Base-by-base conservation (phyloP, 2,888 invertebrate genomes). In the Drosophila bunnanda region DNA sequence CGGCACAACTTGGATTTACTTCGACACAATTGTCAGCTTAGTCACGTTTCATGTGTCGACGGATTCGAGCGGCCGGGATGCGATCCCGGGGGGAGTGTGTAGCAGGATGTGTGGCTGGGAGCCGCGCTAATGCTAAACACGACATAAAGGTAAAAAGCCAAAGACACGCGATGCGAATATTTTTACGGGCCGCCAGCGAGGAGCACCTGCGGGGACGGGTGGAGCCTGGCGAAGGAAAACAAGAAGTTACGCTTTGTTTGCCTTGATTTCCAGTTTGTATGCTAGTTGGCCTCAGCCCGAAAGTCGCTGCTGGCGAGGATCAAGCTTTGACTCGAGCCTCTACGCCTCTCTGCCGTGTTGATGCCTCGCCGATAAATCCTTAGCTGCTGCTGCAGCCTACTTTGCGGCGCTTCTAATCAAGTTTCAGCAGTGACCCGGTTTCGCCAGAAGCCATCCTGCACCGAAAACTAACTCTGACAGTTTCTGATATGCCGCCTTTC, bases 11-110 rank as follows among this genome's bases (percentile, higher is more conserved):
- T 87, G 85, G 83, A 83, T 83, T 83, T 83, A 83, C 85, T 83
- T 84, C 88, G 82, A 85, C 86, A 88, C 80, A 88, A 86, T 86
- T 86, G 88, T 86, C 83, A 86, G 84, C 86, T 86, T 88, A 88
- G 85, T 88, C 85, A 86, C 88, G 88, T 88, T 83, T 73, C 75
- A 71, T 78, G 82, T 73, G 64, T 61, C 50, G 72, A 72, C 73
- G 73, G 53, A 62, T 72, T 54, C 70, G 34, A 39, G 38, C 64
- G 54, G 72, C 12, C 12, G 77, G 79, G 69, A 74, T 81, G 48
- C 50, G 32, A 55, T 36, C 50, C 36, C 5, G 22, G 50, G 13
- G n/a, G 25, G 30, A 25, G 15, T 20, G 20, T 20, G 39, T 1
- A 15, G 20, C n/a, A 5, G 54, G 36, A 30, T 34, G 34, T 52